These are phyloP conservation scores for Dryobotodes eremita DNA, from an alignment of 2,888 invertebrate species.

Conservation along the genomic window DNA sequence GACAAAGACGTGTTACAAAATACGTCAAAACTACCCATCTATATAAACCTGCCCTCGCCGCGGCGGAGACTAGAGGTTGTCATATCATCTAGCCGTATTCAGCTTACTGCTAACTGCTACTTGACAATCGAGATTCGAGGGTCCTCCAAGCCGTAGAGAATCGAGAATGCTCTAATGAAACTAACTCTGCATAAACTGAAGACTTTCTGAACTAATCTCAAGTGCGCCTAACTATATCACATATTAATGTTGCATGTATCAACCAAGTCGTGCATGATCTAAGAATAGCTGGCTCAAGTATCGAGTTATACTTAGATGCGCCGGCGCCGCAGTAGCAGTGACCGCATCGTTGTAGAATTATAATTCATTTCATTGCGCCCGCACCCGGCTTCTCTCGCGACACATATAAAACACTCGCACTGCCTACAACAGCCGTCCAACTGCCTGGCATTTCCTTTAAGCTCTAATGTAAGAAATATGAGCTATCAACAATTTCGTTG, in stretches of 20 bases:
- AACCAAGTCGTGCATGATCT: constrained; percentile 23
- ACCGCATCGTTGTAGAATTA: constrained; percentile 33
- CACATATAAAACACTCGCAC: constrained; percentile 22
- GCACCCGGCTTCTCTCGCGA: constrained; percentile 34
- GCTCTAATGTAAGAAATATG: constrained; percentile 30
- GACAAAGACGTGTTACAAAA: background rate
- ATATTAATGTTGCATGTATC: constrained; percentile 10
- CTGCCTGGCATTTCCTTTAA: constrained; percentile 18
- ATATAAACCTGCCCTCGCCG: background rate
- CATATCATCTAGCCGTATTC: background rate
- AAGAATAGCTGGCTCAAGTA: constrained; percentile 24
- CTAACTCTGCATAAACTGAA: background rate
- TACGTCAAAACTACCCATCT: background rate
- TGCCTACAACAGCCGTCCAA: background rate
- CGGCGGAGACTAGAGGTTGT: background rate
- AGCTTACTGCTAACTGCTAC: background rate
- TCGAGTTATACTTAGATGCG: constrained; percentile 49
- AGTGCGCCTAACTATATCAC: constrained; percentile 1
- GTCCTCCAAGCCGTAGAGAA: background rate
- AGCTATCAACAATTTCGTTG: constrained; percentile 29
- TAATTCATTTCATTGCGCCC: constrained; percentile 36
- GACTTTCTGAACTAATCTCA: background rate
- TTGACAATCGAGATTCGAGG: background rate
- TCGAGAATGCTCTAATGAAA: background rate
- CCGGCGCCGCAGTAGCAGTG: constrained; percentile 38